Conservation (phyloP, 2,113 vertebrate genomes). For the Callipepla californica region DNA sequence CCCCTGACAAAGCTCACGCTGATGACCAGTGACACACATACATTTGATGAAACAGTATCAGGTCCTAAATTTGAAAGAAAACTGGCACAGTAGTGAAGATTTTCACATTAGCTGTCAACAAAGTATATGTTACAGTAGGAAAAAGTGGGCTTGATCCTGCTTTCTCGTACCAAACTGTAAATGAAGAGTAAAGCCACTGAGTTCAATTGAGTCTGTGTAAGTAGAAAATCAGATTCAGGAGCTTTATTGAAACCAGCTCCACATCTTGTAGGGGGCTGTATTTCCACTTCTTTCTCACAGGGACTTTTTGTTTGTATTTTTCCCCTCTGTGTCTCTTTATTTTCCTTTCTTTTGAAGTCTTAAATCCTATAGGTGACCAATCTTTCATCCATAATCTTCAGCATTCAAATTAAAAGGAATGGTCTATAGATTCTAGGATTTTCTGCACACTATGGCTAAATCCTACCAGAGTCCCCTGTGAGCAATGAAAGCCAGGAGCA, state of each 20-base stretch:
- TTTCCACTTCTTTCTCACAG: constrained; percentile 63
- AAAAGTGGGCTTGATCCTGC: neutral
- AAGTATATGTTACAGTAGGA: neutral
- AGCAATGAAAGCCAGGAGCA: constrained; percentile 71
- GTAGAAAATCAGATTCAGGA: neutral
- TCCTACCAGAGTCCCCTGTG: constrained; percentile 77
- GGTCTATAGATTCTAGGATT: constrained; percentile 86
- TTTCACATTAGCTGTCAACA: neutral
- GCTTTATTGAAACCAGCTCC: neutral
- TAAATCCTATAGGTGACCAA: constrained; percentile 84
- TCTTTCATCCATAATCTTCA: constrained; percentile 85
- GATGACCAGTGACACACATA: neutral
- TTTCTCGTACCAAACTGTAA: neutral
- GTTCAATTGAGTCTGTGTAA: neutral
- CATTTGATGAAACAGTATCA: constrained; percentile 23
- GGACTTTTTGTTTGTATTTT: constrained; percentile 70
- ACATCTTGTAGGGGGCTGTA: neutral
- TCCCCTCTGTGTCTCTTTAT: constrained; percentile 75
- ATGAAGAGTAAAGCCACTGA: neutral
- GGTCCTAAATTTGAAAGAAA: constrained; percentile 25
- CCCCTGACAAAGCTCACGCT: neutral
- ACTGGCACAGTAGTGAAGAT: neutral
- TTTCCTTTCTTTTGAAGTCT: constrained; percentile 80
- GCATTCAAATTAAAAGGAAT: constrained; percentile 84
- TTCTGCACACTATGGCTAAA: constrained; percentile 80